These are phyloP conservation scores for Ophiothrix spiculata DNA, from an alignment of 35 echinoderm and acorn worm genomes.

Conservation along the genomic window DNA sequence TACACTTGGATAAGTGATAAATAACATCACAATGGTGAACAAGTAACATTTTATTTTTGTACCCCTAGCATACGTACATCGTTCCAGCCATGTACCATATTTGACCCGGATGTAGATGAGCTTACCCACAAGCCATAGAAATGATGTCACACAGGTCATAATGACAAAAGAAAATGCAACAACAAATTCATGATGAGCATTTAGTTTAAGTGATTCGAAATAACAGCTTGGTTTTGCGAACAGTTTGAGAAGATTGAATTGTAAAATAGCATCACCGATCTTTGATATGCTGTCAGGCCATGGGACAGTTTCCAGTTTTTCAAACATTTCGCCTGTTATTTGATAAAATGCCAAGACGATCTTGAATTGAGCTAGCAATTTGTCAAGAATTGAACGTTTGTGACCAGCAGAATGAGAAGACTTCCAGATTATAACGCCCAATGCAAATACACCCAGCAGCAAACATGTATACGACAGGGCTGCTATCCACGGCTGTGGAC, in stretches of 20 bases:
- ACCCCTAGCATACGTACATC: neutral
- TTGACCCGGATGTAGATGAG: neutral
- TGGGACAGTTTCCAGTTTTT: conserved; percentile 18
- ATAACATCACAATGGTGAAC: conserved; percentile 33
- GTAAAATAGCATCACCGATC: conserved; percentile 12
- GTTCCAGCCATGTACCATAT: neutral
- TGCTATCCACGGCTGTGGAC: conserved; percentile 13
- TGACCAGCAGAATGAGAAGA: neutral
- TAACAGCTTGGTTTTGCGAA: conserved; percentile 36
- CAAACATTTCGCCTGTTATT: conserved; percentile 32
- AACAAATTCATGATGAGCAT: conserved; percentile 20
- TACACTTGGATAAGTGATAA: conserved; percentile 39
- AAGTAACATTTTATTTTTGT: conserved; percentile 24
- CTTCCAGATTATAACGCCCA: conserved; percentile 19
- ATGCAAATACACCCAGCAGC: neutral
- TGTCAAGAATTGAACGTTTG: neutral
- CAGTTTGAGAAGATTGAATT: conserved; percentile 13
- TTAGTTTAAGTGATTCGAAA: neutral
- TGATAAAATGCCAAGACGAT: conserved; percentile 41
- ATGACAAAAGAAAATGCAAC: neutral
- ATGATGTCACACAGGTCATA: neutral
- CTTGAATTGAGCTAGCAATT: conserved; percentile 16
- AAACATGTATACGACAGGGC: neutral
- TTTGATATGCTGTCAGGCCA: conserved; percentile 15
- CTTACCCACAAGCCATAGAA: neutral